Percentiles rank a stretch among this genome's conserved stretches.
Conservation (phyloP, 23 tunicate genomes). For the Corella eumyota region DNA sequence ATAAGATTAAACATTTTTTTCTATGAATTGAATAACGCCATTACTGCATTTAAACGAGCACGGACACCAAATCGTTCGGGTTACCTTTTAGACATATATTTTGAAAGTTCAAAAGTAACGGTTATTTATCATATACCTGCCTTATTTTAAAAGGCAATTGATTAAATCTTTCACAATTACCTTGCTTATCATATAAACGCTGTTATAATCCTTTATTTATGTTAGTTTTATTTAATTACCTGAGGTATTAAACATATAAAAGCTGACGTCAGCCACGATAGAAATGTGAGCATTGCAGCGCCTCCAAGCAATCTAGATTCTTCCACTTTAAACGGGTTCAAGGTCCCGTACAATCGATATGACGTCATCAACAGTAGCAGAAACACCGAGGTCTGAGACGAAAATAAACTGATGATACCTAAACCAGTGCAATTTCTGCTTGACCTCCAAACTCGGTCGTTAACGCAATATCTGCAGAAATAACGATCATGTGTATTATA, state of each 20-base stretch:
- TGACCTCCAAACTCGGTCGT: constrained; percentile 31
- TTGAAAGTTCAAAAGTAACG: too few relatives aligned
- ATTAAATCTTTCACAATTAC: too few relatives aligned
- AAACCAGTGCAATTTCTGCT: constrained; percentile 30
- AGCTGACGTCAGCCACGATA: constrained; percentile 42
- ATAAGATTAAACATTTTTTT: too few relatives aligned
- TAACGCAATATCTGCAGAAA: constrained; percentile 24
- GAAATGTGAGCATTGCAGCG: constrained; percentile 17
- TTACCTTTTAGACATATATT: too few relatives aligned
- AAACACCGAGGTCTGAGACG: constrained; percentile 66
- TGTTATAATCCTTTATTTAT: too few relatives aligned
- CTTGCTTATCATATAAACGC: too few relatives aligned
- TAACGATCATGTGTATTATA: too few relatives aligned
- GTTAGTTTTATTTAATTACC: constrained; percentile 31
- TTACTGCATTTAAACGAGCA: too few relatives aligned
- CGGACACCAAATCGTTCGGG: too few relatives aligned
- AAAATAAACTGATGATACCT: constrained; percentile 57
- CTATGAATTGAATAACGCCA: too few relatives aligned
- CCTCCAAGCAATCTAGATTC: constrained; percentile 44
- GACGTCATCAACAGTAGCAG: constrained; percentile 62
- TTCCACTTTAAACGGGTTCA: constrained; percentile 79
- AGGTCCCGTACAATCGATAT: constrained; percentile 72
- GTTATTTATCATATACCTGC: too few relatives aligned
- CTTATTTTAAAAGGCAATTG: too few relatives aligned
- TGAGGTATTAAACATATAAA: constrained; percentile 40